These are phyloP conservation scores for Sebastes nivosus DNA, from an alignment of 2,797 vertebrate species.

Conservation along the genomic window DNA sequence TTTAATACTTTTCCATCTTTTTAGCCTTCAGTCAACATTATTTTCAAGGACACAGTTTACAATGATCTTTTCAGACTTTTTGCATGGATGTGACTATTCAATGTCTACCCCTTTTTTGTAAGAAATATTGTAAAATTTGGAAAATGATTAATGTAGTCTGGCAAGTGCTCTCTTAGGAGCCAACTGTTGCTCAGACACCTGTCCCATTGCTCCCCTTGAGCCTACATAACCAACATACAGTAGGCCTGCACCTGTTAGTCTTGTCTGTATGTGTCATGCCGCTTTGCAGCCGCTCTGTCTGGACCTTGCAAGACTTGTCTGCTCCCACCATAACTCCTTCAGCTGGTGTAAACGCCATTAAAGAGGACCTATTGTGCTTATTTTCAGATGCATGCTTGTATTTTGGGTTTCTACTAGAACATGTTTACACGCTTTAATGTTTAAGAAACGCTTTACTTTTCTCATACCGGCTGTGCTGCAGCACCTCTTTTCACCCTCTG, in stretches of 20 bases:
- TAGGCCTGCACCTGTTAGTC: constrained; percentile 56
- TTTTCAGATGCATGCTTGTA: too few relatives aligned
- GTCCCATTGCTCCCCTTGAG: constrained; percentile 31
- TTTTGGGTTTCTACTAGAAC: too few relatives aligned
- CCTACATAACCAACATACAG: constrained; percentile 22
- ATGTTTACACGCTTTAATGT: too few relatives aligned
- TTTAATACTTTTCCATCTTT: neutral
- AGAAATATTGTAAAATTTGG: neutral
- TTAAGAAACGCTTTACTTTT: too few relatives aligned
- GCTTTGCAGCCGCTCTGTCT: constrained; percentile 21
- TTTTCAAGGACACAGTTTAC: neutral
- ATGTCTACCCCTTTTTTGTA: neutral
- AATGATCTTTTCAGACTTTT: neutral
- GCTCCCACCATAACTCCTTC: neutral
- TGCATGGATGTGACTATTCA: neutral
- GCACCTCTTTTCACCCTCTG: too few relatives aligned
- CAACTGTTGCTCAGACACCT: constrained; percentile 38
- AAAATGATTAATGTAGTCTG: constrained; percentile 6
- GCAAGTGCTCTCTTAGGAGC: neutral
- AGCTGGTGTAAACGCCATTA: neutral
- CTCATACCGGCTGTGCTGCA: too few relatives aligned
- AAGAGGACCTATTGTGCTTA: too few relatives aligned
- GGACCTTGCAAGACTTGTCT: neutral
- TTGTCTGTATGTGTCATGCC: constrained; percentile 1
- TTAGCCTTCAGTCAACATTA: neutral